Conservation (phyloP, 2,888 invertebrate genomes). For the Melangyna quadrimaculata region DNA sequence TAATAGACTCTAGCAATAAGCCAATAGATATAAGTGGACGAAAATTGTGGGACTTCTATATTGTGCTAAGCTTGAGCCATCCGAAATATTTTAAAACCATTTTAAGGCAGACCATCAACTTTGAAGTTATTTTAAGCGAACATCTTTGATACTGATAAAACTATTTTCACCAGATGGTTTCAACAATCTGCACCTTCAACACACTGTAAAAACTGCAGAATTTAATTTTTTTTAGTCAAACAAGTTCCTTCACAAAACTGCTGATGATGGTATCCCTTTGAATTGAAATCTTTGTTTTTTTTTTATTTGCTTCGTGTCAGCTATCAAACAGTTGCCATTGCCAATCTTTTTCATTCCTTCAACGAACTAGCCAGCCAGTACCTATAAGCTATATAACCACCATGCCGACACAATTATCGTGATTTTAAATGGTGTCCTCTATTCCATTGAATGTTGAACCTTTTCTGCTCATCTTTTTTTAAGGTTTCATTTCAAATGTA, state of each 20-base stretch:
- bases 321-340: constrained; percentile 32
- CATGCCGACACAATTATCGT: constrained; percentile 29
- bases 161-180: no score
- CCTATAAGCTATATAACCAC: no score
- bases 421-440: constrained; percentile 12
- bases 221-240: no score
- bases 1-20: no score
- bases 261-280: background rate
- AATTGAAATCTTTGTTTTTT: constrained; percentile 19
- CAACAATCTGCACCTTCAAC: background rate
- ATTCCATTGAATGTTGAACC: background rate
- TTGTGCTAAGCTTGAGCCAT: no score
- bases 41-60: no score
- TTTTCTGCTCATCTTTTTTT: constrained; percentile 1
- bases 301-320: constrained; percentile 17
- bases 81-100: no score
- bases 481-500: background rate
- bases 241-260: background rate
- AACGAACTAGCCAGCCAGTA: background rate
- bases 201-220: background rate
- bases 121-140: no score
- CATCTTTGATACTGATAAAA: no score
- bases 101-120: no score
- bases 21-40: no score
- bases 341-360: constrained; percentile 14